A percentile compares a stretch with the other conserved stretches of the same genome.
phyloP scores from a whole-genome alignment of 2,888 invertebrate genomes.

The Cerceris rybyensis region DNA sequence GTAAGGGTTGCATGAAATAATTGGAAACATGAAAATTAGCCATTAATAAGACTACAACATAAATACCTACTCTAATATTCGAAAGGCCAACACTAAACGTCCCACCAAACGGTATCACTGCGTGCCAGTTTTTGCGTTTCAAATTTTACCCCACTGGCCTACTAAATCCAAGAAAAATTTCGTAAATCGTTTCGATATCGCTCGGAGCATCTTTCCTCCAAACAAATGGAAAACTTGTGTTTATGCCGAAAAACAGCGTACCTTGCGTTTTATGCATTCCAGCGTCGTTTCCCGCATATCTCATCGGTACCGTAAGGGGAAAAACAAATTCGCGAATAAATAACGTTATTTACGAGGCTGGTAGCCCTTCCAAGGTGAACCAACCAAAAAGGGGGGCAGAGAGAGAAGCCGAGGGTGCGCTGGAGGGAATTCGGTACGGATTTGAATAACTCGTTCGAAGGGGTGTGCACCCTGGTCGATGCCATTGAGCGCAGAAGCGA shows the following conservation, averaged over 20 bases:
- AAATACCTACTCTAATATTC: no score
- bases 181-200: no score
- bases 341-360: slow-evolving; percentile 69
- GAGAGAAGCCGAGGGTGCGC: neutral
- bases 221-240: neutral
- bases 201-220: no score
- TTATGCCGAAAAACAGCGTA: slow-evolving; percentile 30
- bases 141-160: no score
- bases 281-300: slow-evolving; percentile 32
- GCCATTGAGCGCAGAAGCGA: slow-evolving; percentile 26
- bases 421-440: slow-evolving; percentile 21
- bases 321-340: slow-evolving; percentile 73
- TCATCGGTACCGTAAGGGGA: slow-evolving; percentile 46
- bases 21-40: no score
- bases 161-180: no score
- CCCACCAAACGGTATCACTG: no score
- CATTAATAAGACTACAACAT: no score
- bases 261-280: slow-evolving; percentile 55
- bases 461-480: slow-evolving; percentile 16
- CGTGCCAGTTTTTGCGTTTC: no score
- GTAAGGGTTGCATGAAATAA: no score
- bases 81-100: no score
- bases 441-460: slow-evolving; percentile 48
- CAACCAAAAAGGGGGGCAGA: slow-evolving; percentile 7
- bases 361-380: slow-evolving; percentile 13